Evolutionary conservation across 2,113 vertebrate genomes (phyloP), one percentile per base, ranked within the genome.

Genomic region (Bos indicus): DNA sequence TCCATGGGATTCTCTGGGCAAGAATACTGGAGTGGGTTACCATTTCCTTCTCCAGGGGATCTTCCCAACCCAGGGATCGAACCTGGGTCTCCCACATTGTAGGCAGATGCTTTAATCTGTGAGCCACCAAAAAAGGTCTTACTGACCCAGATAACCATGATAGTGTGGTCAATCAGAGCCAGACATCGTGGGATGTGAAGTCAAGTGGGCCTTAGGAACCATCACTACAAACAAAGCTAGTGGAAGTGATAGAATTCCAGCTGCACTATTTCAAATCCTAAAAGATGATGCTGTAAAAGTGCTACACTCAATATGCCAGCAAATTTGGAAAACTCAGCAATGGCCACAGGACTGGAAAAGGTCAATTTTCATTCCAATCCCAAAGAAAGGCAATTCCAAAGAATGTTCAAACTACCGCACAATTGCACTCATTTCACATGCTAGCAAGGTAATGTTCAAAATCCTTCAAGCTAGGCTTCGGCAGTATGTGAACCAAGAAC

Each of bases 61-160:
- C 59, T 28, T 60, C 26, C 59, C 26, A 60, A 60, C 12, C 59
- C 26, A 60, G 59, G 59, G 26, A 60, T 28, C 0, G 5, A 28
- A 60, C 26, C 26, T 5, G 0, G 26, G 59, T 60, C 59, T 60
- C 59, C 26, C 0, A 0, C 59, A 28, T 28, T 60, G 59, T 28
- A 60, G 12, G 26, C 59, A 60, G 59, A 60, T 0, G 5, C 2
- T 60, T 60, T 60, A 28, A 60, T 28, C 26, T 60, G 59, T 14
- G 26, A 60, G 28, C 59, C 59, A 60, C 26, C 17, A 21, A 67
- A 67, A 67, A 67, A 67, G 33, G 4, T 67, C 33, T 67, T 21
- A 36, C 36, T 36, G 64, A 67, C 33, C 64, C 33, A 36, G 33
- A 36, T n/a, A 67, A n/a, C 16, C 4, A 67, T n/a, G 64, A n/a